A percentile compares a stretch with the other conserved stretches of the same genome.
These are phyloP conservation scores for Chorisops tibialis DNA, from an alignment of 2,888 invertebrate species.

Conservation along the genomic window DNA sequence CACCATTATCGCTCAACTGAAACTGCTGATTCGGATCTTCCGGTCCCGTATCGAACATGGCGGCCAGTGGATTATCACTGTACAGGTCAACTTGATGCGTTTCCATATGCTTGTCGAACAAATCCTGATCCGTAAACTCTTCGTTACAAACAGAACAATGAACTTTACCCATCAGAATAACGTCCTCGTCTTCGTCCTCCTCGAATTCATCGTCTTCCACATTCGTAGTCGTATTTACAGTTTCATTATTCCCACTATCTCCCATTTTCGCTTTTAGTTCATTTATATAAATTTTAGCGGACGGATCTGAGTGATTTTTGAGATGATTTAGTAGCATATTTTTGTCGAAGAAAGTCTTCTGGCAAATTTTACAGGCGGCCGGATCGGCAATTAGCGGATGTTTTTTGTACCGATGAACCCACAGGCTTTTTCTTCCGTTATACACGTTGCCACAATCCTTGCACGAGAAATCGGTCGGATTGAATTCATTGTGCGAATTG, in stretches of 20 bases:
- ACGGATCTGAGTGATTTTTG: slow-evolving; percentile 34
- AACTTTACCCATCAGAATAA: background rate
- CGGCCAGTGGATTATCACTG: slow-evolving; percentile 49
- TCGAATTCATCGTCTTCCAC: background rate
- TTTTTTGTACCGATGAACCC: slow-evolving; percentile 53
- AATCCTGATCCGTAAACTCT: slow-evolving; percentile 49
- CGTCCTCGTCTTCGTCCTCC: background rate
- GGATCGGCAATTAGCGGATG: slow-evolving; percentile 52
- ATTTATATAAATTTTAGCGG: background rate
- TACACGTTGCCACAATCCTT: slow-evolving; percentile 53
- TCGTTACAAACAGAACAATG: slow-evolving; percentile 48
- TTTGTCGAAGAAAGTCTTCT: slow-evolving; percentile 51
- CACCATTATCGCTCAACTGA: slow-evolving; percentile 49
- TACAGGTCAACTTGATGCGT: slow-evolving; percentile 50
- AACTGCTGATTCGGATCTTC: slow-evolving; percentile 49
- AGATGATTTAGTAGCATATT: slow-evolving; percentile 50
- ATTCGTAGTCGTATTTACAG: background rate
- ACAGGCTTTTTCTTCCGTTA: slow-evolving; percentile 51
- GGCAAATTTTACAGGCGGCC: slow-evolving; percentile 47
- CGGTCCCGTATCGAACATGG: slow-evolving; percentile 51
- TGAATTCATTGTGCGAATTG: slow-evolving; percentile 51
- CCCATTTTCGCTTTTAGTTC: background rate
- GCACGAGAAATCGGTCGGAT: slow-evolving; percentile 51
- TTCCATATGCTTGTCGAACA: slow-evolving; percentile 49
- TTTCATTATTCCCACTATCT: background rate